Evolutionary conservation across 2,888 invertebrate genomes (phyloP).

Genomic region (Apamea sordens): DNA sequence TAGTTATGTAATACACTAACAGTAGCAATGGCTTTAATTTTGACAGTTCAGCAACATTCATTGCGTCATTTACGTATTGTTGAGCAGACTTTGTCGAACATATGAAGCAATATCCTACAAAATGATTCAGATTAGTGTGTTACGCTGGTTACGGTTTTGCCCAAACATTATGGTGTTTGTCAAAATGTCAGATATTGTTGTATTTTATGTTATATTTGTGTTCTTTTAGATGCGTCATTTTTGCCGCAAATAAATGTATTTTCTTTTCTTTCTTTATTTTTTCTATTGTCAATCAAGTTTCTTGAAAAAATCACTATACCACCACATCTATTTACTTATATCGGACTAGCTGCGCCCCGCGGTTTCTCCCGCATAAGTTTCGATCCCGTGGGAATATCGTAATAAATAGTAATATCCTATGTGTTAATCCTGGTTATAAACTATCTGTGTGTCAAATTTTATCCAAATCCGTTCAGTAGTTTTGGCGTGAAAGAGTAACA

Average conservation of each 20-base stretch:
- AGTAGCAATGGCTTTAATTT: not conserved
- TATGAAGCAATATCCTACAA: not conserved
- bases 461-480: too few species aligned
- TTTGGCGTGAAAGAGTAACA: too few species aligned
- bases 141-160: not conserved
- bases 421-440: too few species aligned
- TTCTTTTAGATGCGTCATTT: too few species aligned
- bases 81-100: not conserved
- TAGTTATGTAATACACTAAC: not conserved
- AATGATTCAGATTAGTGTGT: not conserved
- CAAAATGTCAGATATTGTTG: not conserved
- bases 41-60: not conserved
- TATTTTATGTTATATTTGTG: too few species aligned
- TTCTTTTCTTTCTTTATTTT: not conserved
- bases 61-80: not conserved
- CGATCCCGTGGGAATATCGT: too few species aligned
- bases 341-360: too few species aligned
- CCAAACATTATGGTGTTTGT: not conserved
- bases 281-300: not conserved
- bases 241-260: too few species aligned
- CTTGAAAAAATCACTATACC: not conserved
- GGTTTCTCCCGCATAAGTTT: too few species aligned
- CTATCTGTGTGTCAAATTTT: too few species aligned
- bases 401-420: too few species aligned
- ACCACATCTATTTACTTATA: not conserved